phyloP scores from a whole-genome alignment of 2,113 vertebrate genomes.

The Mirza zaza region DNA sequence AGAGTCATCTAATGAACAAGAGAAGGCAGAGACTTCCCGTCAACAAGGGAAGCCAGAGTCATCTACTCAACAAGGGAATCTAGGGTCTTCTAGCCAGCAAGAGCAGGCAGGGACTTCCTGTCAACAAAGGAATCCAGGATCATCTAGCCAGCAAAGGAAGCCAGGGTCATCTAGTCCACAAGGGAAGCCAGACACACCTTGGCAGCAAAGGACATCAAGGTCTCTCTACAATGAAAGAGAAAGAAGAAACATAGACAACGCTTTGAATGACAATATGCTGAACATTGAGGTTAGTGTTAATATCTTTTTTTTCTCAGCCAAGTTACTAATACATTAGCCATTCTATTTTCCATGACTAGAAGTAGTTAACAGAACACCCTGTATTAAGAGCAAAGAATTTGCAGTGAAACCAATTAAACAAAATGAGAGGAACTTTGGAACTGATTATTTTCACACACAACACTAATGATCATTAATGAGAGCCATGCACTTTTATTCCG shows the following conservation, averaged over 20 bases:
- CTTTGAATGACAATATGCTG: neutral
- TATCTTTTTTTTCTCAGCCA: neutral
- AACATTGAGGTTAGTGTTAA: slow-evolving; percentile 55
- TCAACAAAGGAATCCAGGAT: neutral
- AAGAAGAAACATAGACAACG: neutral
- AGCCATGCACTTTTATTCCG: neutral
- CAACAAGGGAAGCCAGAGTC: neutral
- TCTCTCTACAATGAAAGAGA: neutral
- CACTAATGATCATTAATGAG: neutral
- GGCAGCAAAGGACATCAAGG: neutral
- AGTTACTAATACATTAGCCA: neutral
- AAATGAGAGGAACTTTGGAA: neutral
- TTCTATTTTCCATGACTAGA: neutral
- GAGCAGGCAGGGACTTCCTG: neutral
- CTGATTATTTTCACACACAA: neutral
- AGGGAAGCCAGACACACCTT: neutral
- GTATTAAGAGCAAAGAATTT: neutral
- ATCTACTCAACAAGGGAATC: neutral
- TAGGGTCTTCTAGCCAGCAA: neutral
- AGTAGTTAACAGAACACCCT: neutral
- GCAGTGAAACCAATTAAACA: neutral
- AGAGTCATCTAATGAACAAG: neutral
- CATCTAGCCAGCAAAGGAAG: neutral
- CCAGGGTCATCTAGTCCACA: neutral
- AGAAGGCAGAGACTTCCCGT: neutral